phyloP scores from a whole-genome alignment of 1,140 invertebrate genomes.

The Drosophila eugracilis region DNA sequence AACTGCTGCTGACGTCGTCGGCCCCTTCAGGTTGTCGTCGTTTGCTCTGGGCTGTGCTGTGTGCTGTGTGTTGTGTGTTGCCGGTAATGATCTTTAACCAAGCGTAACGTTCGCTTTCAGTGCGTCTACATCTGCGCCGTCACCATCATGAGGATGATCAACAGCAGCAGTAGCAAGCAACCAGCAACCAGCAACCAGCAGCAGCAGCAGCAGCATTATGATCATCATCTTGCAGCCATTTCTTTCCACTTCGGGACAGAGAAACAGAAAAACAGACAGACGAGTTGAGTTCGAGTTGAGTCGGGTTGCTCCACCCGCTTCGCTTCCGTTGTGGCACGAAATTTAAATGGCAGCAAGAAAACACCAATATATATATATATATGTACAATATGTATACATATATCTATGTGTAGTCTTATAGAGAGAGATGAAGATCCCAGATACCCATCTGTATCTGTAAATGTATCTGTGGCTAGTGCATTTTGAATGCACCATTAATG shows the following conservation, averaged over 20 bases:
- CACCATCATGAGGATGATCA: constrained; percentile 58
- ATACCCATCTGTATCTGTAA: constrained; percentile 2
- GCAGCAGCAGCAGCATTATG: constrained; percentile 31
- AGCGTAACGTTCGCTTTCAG: constrained; percentile 83
- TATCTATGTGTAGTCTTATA: not conserved
- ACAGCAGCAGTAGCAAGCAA: constrained; percentile 23
- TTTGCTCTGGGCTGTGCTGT: constrained; percentile 15
- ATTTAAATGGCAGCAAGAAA: constrained; percentile 65
- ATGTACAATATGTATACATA: not conserved
- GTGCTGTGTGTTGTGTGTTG: constrained; percentile 38
- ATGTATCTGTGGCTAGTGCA: constrained; percentile 22
- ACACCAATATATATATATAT: constrained; percentile 17
- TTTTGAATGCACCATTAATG: constrained; percentile 63
- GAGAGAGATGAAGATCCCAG: constrained; percentile 4
- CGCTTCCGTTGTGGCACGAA: constrained; percentile 29
- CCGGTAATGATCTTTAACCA: constrained; percentile 83
- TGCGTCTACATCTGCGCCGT: constrained; percentile 82
- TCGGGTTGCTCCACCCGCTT: constrained; percentile 38
- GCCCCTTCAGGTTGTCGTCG: constrained; percentile 51
- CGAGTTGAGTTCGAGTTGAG: constrained; percentile 4
- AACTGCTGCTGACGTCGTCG: constrained; percentile 59
- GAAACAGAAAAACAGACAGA: constrained; percentile 10
- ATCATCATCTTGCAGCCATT: constrained; percentile 66
- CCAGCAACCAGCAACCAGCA: too few species aligned
- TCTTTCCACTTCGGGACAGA: constrained; percentile 37